phyloP scores from a whole-genome alignment of 1,140 invertebrate species.

The Bombus turneri region DNA sequence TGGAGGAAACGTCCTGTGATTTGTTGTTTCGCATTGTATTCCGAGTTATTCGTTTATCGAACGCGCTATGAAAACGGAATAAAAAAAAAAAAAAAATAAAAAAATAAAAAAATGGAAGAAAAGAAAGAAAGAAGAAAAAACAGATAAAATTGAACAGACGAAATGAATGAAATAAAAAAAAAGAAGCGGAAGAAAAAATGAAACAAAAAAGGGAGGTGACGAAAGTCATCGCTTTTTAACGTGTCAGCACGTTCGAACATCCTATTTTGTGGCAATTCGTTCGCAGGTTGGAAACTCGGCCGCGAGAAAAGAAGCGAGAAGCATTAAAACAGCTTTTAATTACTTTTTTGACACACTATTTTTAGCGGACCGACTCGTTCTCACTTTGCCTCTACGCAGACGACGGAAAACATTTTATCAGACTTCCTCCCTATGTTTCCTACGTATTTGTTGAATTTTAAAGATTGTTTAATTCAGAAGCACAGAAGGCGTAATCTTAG shows the following conservation, averaged over 20 bases:
- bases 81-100: too few relatives aligned
- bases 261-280: not conserved
- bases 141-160: not conserved
- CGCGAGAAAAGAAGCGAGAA: not conserved
- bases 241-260: not conserved
- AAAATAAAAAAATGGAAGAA: too few relatives aligned
- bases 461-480: constrained; percentile 30
- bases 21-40: not conserved
- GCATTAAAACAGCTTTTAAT: constrained; percentile 33
- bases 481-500: too few relatives aligned
- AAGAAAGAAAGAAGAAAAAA: too few relatives aligned
- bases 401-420: not conserved
- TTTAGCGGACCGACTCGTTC: not conserved
- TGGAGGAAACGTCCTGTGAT: not conserved
- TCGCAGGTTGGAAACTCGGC: not conserved
- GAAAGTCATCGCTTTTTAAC: not conserved
- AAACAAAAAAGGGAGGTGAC: too few relatives aligned
- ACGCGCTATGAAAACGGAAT: too few relatives aligned
- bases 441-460: constrained; percentile 40
- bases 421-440: not conserved
- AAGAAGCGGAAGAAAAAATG: not conserved
- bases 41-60: not conserved
- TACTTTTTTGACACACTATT: constrained; percentile 8
- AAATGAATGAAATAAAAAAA: not conserved
- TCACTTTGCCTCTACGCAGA: not conserved